Conservation (phyloP, 2,888 invertebrate genomes). For the Cremastinae sp. region DNA sequence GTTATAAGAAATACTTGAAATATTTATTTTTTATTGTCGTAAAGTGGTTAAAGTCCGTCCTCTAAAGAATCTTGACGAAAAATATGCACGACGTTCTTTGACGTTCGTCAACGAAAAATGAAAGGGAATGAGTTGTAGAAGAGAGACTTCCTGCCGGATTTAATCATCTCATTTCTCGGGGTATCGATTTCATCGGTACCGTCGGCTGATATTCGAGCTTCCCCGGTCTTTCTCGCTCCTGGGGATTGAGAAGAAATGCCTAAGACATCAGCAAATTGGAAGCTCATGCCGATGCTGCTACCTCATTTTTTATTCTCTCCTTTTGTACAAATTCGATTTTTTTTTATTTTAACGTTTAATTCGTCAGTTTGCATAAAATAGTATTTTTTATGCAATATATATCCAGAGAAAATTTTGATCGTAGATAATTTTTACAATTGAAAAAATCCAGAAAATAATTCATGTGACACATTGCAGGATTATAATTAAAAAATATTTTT, state of each 20-base stretch:
- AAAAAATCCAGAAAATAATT: too few species aligned
- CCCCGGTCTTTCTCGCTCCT: conserved; percentile 45
- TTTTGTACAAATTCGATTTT: too few species aligned
- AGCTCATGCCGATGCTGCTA: too few species aligned
- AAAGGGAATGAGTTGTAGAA: background rate
- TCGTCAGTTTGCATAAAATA: too few species aligned
- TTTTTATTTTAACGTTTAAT: too few species aligned
- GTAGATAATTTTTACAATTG: too few species aligned
- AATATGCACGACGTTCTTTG: conserved; percentile 9
- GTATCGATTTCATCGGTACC: conserved; percentile 71
- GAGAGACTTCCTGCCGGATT: conserved; percentile 65
- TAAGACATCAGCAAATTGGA: background rate
- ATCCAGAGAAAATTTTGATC: too few species aligned
- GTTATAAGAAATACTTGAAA: too few species aligned
- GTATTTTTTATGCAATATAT: too few species aligned
- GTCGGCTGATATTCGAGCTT: conserved; percentile 45
- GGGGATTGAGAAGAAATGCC: conserved; percentile 11
- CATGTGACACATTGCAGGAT: too few species aligned
- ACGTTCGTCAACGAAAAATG: background rate
- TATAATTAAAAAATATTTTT: too few species aligned
- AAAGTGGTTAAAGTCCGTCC: background rate
- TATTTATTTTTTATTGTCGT: background rate
- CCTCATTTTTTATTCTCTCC: too few species aligned
- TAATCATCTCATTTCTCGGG: conserved; percentile 74
- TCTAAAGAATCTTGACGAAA: conserved; percentile 18